Conservation (phyloP, 2,888 invertebrate species). For the Ophion costatus region DNA sequence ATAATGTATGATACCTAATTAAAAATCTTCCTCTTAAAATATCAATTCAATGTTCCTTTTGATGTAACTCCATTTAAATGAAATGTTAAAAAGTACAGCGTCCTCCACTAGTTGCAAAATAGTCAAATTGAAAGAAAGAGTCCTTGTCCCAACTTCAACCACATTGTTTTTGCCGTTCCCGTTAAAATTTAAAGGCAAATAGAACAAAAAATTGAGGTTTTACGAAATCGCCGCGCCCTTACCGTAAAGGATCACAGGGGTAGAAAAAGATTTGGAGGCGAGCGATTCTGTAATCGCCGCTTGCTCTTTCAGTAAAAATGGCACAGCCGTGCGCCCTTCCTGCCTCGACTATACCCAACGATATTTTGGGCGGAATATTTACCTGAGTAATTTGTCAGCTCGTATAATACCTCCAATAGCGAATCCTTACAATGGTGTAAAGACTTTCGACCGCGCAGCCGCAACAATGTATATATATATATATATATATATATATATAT, state of each 20-base stretch:
- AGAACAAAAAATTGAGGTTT: neutral
- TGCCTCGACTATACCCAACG: conserved; percentile 12
- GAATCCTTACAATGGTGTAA: conserved; percentile 67
- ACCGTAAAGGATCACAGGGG: conserved; percentile 9
- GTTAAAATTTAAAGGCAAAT: neutral
- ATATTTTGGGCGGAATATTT: conserved; percentile 78
- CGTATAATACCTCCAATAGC: conserved; percentile 73
- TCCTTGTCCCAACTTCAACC: neutral
- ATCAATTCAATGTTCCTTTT: too few relatives aligned
- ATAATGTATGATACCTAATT: too few relatives aligned
- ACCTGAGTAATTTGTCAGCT: conserved; percentile 80
- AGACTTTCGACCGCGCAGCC: conserved; percentile 43
- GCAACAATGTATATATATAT: neutral
- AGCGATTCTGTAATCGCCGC: conserved; percentile 11
- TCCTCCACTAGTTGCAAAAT: too few relatives aligned
- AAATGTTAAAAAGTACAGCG: too few relatives aligned
- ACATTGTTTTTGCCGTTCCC: neutral
- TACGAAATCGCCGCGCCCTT: neutral
- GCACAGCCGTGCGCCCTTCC: neutral
- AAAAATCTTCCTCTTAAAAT: too few relatives aligned
- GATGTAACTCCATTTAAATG: too few relatives aligned
- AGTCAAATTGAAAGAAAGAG: too few relatives aligned
- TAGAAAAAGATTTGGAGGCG: conserved; percentile 31
- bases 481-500: neutral
- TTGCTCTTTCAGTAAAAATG: conserved; percentile 23